phyloP scores from a whole-genome alignment of 2,113 vertebrate species.

The Megaleporinus macrocephalus region DNA sequence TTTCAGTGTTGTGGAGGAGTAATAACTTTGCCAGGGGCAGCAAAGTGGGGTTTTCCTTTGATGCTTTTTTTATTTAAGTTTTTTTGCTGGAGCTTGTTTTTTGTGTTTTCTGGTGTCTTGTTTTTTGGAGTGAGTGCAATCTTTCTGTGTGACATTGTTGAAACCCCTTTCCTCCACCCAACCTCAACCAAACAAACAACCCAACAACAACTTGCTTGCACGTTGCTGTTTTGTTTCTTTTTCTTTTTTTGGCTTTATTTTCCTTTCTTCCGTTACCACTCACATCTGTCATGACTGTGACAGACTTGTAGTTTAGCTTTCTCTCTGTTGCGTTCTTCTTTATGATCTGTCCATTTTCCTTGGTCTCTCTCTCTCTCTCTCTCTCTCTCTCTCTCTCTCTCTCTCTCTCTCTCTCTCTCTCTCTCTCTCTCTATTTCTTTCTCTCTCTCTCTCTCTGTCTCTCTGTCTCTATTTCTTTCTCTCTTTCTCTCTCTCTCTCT shows the following conservation, averaged over 20 bases:
- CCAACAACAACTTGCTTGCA: conserved; percentile 80
- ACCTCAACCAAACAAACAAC: conserved; percentile 75
- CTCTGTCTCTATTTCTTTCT: too few species aligned
- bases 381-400: conserved; percentile 21
- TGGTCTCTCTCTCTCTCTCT: conserved; percentile 7
- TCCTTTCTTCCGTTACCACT: conserved; percentile 62
- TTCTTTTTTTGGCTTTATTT: conserved; percentile 54
- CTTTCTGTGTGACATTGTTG: conserved; percentile 82
- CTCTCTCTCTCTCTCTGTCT: too few species aligned
- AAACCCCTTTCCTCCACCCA: conserved; percentile 13
- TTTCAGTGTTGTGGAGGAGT: conserved; percentile 87
- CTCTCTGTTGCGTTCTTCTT: conserved; percentile 21
- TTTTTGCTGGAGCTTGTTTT: conserved; percentile 85
- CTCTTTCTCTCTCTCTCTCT: conserved; percentile 2
- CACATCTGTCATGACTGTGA: conserved; percentile 26
- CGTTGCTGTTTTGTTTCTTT: conserved; percentile 70
- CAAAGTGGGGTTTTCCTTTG: conserved; percentile 79
- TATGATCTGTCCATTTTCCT: conserved; percentile 28
- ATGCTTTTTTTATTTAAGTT: conserved; percentile 74
- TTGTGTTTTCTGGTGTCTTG: conserved; percentile 67
- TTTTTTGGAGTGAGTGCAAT: conserved; percentile 89
- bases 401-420: conserved; percentile 5
- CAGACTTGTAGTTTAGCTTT: conserved; percentile 12
- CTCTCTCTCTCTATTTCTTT: conserved; percentile 21
- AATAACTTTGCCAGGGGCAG: conserved; percentile 87